Conservation (phyloP, 2,888 invertebrate species). For the Rhingia campestris region DNA sequence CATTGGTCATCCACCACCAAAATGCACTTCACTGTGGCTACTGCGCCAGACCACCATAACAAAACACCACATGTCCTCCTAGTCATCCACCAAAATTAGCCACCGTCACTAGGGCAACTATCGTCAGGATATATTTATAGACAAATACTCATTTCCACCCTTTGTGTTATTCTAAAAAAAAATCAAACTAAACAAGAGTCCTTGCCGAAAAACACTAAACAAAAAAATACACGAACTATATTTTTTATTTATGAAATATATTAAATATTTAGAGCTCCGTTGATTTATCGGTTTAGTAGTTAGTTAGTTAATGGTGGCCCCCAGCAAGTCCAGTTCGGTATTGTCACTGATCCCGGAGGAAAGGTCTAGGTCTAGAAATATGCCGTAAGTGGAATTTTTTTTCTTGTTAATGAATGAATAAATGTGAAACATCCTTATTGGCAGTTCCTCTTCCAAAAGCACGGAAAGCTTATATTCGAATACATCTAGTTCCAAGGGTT, state of each 20-base stretch:
- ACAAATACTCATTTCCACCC: slow-evolving; percentile 8
- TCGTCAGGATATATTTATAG: slow-evolving; percentile 32
- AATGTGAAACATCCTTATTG: neutral
- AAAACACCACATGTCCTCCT: neutral
- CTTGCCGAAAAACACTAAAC: slow-evolving; percentile 11
- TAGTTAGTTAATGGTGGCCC: slow-evolving; percentile 78
- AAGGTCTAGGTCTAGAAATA: slow-evolving; percentile 82
- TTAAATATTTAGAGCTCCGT: slow-evolving; percentile 2
- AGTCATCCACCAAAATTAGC: slow-evolving; percentile 4
- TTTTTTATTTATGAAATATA: slow-evolving; percentile 44
- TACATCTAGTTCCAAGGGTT: slow-evolving; percentile 81
- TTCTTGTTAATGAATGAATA: neutral
- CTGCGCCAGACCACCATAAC: slow-evolving; percentile 52
- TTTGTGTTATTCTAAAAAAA: slow-evolving; percentile 38
- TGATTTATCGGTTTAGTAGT: slow-evolving; percentile 22
- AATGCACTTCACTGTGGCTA: slow-evolving; percentile 24
- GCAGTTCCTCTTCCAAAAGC: slow-evolving; percentile 81
- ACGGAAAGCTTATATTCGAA: slow-evolving; percentile 82
- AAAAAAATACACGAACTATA: slow-evolving; percentile 30
- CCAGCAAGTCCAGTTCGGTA: slow-evolving; percentile 83
- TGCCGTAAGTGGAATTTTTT: slow-evolving; percentile 78
- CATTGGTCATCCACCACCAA: slow-evolving; percentile 3
- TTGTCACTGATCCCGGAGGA: slow-evolving; percentile 84
- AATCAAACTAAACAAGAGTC: slow-evolving; percentile 32
- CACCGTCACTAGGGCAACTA: slow-evolving; percentile 41